Evolutionary conservation across 2,113 vertebrate species (phyloP).

Genomic region (Pedetes capensis): DNA sequence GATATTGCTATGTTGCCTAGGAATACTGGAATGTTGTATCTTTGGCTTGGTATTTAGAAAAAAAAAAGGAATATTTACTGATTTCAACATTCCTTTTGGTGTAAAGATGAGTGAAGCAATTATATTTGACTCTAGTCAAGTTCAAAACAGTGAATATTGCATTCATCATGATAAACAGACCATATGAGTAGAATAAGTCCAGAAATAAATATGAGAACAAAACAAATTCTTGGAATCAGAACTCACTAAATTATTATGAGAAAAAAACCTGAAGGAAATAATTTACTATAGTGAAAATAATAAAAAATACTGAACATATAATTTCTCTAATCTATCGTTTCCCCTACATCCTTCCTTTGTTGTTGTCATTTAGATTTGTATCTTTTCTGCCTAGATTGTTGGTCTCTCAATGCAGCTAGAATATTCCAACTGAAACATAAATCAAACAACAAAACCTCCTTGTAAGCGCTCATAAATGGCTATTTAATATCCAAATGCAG

Average conservation of each 20-base stretch:
- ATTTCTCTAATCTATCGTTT: not conserved
- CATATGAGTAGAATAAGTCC: not conserved
- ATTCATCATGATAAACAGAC: not conserved
- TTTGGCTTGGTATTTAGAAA: conserved; percentile 1
- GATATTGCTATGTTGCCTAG: not conserved
- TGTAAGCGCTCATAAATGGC: not conserved
- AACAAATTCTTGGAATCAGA: not conserved
- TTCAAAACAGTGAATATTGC: not conserved
- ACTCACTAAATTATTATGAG: not conserved
- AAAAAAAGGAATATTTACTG: not conserved
- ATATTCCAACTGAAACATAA: not conserved
- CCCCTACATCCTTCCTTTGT: not conserved
- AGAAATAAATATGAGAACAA: not conserved
- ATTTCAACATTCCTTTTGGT: conserved; percentile 27
- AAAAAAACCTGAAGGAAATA: not conserved
- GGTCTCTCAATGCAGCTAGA: not conserved
- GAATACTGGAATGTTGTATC: not conserved
- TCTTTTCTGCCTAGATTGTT: not conserved
- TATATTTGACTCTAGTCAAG: not conserved
- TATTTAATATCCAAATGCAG: not conserved
- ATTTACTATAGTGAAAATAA: not conserved
- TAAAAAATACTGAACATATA: not conserved
- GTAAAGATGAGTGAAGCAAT: conserved; percentile 2
- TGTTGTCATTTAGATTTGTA: not conserved
- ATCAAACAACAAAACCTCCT: not conserved